Base-by-base conservation (phyloP, 2,797 vertebrate genomes). In the Chaetodon trifasciatus region DNA sequence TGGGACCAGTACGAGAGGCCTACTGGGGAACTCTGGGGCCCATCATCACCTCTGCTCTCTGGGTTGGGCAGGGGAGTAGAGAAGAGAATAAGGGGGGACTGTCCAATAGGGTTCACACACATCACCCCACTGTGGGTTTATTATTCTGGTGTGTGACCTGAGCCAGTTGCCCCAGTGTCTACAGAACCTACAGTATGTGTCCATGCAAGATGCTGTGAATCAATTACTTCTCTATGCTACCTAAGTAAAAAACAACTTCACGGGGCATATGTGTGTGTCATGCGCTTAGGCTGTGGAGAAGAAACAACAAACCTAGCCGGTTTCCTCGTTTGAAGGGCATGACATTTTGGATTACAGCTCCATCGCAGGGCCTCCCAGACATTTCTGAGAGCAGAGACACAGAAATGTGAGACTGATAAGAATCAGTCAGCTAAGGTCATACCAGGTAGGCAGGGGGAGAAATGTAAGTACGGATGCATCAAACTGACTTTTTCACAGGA, bases 31-130 rank as follows among this genome's bases (percentile, higher is more conserved):
- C 70, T 66, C 50, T 76, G 87, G 82, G 86, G 81, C 85, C 88
- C 89, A 75, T 94, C 94, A 93, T 91, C 89, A 91, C 87, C 85
- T 93, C 60, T 16, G n/a, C 74, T 81, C 86, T 83, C 61, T 74
- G 75, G 75, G 67, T 64, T 83, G 65, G 70, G 55, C 62, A 74
- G 39, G 39, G 68, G 85, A 62, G 70, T 76, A 8, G 65, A 78
- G 69, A 75, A 50, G 44, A 80, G 56, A 88, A 76, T 82, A 81
- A n/a, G 58, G 74, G 13, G 56, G 8, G 57, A 66, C 76, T 83
- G 79, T 90, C 83, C 73, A 79, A 66, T 80, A 39, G 70, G 61
- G 83, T 77, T 85, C 86, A 76, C 55, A 82, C 69, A 83, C 84
- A 89, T 88, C 82, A 81, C 71, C 85, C 63, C 66, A 88, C 83